Evolutionary conservation across 2,113 vertebrate species (phyloP), one percentile per base, ranked within the genome.

Genomic region (Atherinomorus stipes): DNA sequence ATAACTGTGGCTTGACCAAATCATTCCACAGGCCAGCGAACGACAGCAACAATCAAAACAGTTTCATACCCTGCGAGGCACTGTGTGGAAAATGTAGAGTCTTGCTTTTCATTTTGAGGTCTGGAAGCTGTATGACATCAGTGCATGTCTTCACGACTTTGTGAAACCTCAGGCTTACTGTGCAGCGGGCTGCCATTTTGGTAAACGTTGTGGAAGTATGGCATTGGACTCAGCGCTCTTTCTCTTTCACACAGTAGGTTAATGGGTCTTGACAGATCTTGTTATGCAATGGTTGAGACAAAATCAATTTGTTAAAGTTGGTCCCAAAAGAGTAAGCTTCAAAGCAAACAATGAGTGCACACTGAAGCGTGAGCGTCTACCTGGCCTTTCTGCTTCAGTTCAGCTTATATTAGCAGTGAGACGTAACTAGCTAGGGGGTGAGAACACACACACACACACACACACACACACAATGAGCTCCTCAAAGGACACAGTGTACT

Each of bases 401-500:
- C 25, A 10, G 62, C 85, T 77, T 72, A 75, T 78, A 82, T 84
- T 74, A 78, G 54, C 18, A 13, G 51, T 71, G 71, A 80, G 64
- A 75, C 38, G 64, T 56, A 80, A 84, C 82, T 85, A 80, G 76
- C 66, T 44, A 47, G 65, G 38, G 60, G 62, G 49, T 67, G 65
- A 76, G 44, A 57, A 64, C 60, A 65, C 76, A 66, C 50, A 45
- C 50, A 31, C 12, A 13, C 38, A 49, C 50, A 31, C 12, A 64
- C 60, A 65, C 76, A 66, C 50, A 45, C 50, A 31, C 12, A 13
- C 38, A 49, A 72, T 16, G 19, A 68, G 54, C 71, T 66, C 60
- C 47, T 73, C 60, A 58, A 56, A 86, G 87, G 74, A 90, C 87
- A 89, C 74, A 70, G 76, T 87, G 84, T 88, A 59, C 87, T 78